A percentile compares a stretch with the other conserved stretches of the same genome.
These are phyloP conservation scores for Carollia perspicillata DNA, from an alignment of 2,113 vertebrate species.

Conservation along the genomic window DNA sequence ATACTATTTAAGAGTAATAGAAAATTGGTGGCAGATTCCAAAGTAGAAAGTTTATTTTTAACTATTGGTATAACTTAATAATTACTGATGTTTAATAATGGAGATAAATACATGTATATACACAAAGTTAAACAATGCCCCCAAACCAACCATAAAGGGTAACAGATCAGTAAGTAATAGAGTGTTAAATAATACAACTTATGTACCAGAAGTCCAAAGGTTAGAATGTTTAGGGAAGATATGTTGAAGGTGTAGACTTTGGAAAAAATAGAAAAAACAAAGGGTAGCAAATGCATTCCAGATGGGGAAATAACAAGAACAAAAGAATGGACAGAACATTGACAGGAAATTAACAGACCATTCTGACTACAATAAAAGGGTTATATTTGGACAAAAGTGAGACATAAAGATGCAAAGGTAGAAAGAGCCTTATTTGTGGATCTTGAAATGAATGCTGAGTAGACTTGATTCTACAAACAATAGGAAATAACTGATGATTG, in stretches of 20 bases:
- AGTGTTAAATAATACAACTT: not conserved
- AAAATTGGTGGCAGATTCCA: not conserved
- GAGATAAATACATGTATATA: not conserved
- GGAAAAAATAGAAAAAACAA: not conserved
- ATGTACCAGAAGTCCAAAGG: conserved; percentile 1
- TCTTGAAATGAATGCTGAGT: conserved; percentile 4
- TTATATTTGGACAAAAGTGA: not conserved
- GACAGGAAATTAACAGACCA: not conserved
- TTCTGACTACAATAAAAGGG: not conserved
- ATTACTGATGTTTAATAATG: not conserved
- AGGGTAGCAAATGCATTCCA: not conserved
- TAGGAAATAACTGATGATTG: not conserved
- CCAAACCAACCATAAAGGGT: not conserved
- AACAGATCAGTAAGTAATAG: not conserved
- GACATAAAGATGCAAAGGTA: not conserved
- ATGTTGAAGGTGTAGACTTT: conserved; percentile 16
- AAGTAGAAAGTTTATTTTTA: not conserved
- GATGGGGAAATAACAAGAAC: not conserved
- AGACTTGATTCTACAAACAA: not conserved
- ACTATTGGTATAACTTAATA: not conserved
- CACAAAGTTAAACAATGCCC: conserved; percentile 12
- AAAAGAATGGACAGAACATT: conserved; percentile 38
- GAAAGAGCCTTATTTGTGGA: not conserved
- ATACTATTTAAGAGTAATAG: not conserved
- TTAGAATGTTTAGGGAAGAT: not conserved